These are phyloP conservation scores for Anaspis maculata DNA, from an alignment of 2,888 invertebrate species.

Conservation along the genomic window DNA sequence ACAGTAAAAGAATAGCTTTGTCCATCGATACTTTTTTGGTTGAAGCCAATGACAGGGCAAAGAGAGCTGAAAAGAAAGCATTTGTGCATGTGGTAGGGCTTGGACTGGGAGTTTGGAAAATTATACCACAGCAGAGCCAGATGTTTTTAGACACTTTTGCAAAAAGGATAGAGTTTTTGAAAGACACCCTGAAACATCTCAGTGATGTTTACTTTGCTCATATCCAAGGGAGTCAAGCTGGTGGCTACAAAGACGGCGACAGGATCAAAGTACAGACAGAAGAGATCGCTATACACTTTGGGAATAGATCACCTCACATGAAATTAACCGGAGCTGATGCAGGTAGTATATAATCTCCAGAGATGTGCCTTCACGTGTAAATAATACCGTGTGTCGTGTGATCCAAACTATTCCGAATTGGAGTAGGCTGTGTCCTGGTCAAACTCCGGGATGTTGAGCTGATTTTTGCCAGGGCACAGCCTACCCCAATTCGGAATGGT, in stretches of 20 bases:
- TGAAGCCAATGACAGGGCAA: constrained; percentile 54
- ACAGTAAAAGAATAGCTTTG: constrained; percentile 46
- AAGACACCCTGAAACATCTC: constrained; percentile 43
- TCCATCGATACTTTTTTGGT: constrained; percentile 53
- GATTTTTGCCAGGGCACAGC: too few relatives aligned
- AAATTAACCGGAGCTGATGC: constrained; percentile 42
- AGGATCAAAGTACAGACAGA: constrained; percentile 16
- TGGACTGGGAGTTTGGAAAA: constrained; percentile 59
- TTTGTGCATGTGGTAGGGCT: constrained; percentile 60
- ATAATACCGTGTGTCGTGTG: too few relatives aligned
- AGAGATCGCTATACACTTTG: constrained; percentile 41
- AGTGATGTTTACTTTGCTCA: constrained; percentile 60
- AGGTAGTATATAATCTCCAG: constrained; percentile 36
- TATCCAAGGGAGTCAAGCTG: constrained; percentile 44
- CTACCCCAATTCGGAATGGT: too few relatives aligned
- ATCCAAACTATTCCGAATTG: too few relatives aligned
- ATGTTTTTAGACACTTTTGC: constrained; percentile 56
- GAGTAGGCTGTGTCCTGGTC: too few relatives aligned
- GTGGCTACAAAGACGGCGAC: constrained; percentile 41
- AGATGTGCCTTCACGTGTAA: too few relatives aligned
- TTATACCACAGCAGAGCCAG: constrained; percentile 52
- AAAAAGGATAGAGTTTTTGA: constrained; percentile 47
- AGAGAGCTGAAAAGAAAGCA: constrained; percentile 44
- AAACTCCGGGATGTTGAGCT: too few relatives aligned
- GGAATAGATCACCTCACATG: constrained; percentile 49